phyloP scores from a whole-genome alignment of 2,888 invertebrate genomes.

The Drosophila greeni region DNA sequence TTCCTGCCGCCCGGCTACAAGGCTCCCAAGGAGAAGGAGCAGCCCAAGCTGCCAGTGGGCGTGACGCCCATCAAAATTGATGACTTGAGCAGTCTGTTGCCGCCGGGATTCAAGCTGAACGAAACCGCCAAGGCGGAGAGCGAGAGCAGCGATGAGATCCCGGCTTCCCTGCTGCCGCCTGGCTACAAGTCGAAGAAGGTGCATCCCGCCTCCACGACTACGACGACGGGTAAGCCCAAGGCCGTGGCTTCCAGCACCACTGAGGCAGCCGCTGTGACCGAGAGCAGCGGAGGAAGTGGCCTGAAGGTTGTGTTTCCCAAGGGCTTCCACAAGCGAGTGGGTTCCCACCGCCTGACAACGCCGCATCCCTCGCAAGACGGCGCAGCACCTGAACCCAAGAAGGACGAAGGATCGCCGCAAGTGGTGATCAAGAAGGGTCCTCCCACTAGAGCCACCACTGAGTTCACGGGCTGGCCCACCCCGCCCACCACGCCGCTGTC shows the following conservation, averaged over 20 bases:
- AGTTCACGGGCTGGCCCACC: slow-evolving; percentile 94
- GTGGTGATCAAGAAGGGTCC: slow-evolving; percentile 91
- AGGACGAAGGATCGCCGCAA: slow-evolving; percentile 73
- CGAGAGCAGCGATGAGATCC: slow-evolving; percentile 54
- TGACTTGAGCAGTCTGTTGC: slow-evolving; percentile 83
- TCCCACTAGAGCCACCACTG: slow-evolving; percentile 91
- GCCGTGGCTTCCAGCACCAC: slow-evolving; percentile 33
- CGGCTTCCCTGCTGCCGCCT: slow-evolving; percentile 80
- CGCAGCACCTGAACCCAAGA: slow-evolving; percentile 77
- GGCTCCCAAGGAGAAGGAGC: slow-evolving; percentile 51
- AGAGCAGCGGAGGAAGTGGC: slow-evolving; percentile 70
- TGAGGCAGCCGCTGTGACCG: slow-evolving; percentile 48
- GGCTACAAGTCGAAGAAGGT: slow-evolving; percentile 80
- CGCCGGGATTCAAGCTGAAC: slow-evolving; percentile 81
- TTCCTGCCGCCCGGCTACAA: slow-evolving; percentile 86
- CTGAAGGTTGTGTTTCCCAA: slow-evolving; percentile 89
- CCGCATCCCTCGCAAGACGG: slow-evolving; percentile 79
- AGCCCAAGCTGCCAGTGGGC: slow-evolving; percentile 34
- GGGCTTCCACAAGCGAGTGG: slow-evolving; percentile 81
- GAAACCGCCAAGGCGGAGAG: slow-evolving; percentile 45
- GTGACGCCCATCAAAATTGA: slow-evolving; percentile 77
- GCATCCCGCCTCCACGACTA: slow-evolving; percentile 58
- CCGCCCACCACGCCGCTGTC: slow-evolving; percentile 92
- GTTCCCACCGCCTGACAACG: slow-evolving; percentile 80
- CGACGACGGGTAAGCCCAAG: slow-evolving; percentile 48